Conservation (phyloP, 2,797 vertebrate genomes). For the Sphaeramia orbicularis region DNA sequence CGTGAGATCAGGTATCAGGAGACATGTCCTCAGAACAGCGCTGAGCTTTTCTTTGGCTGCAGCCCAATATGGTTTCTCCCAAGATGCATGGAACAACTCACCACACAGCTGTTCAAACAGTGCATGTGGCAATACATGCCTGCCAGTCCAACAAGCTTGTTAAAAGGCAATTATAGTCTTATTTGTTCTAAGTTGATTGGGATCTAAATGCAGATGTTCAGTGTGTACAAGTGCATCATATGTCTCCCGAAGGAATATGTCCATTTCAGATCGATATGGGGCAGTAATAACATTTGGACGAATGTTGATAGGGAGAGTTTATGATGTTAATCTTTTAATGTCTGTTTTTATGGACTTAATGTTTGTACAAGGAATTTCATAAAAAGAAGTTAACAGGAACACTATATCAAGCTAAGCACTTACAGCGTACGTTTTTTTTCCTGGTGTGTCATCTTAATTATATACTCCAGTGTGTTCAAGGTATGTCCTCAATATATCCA, state of each 20-base stretch:
- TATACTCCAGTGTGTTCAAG: constrained; percentile 5
- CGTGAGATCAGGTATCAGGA: constrained; percentile 73
- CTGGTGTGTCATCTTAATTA: constrained; percentile 17
- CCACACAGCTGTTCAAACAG: constrained; percentile 86
- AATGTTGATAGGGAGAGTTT: constrained; percentile 57
- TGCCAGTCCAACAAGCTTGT: constrained; percentile 83
- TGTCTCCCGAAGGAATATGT: constrained; percentile 61
- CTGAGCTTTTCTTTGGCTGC: constrained; percentile 79
- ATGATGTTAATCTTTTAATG: constrained; percentile 68
- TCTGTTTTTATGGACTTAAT: constrained; percentile 47
- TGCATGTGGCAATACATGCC: constrained; percentile 73
- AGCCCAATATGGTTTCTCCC: constrained; percentile 72
- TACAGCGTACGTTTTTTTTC: constrained; percentile 21
- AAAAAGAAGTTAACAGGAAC: constrained; percentile 17
- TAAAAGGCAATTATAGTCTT: constrained; percentile 86
- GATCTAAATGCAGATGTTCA: constrained; percentile 84
- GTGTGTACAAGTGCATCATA: constrained; percentile 70
- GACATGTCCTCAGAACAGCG: constrained; percentile 70
- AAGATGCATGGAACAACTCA: constrained; percentile 73
- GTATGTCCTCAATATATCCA: not conserved
- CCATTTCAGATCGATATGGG: constrained; percentile 55
- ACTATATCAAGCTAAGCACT: constrained; percentile 24
- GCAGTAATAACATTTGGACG: constrained; percentile 49
- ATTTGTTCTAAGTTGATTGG: constrained; percentile 85
- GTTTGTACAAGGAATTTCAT: constrained; percentile 47